Evolutionary conservation across 2,113 vertebrate genomes (phyloP).

Genomic region (Pelodiscus sinensis): DNA sequence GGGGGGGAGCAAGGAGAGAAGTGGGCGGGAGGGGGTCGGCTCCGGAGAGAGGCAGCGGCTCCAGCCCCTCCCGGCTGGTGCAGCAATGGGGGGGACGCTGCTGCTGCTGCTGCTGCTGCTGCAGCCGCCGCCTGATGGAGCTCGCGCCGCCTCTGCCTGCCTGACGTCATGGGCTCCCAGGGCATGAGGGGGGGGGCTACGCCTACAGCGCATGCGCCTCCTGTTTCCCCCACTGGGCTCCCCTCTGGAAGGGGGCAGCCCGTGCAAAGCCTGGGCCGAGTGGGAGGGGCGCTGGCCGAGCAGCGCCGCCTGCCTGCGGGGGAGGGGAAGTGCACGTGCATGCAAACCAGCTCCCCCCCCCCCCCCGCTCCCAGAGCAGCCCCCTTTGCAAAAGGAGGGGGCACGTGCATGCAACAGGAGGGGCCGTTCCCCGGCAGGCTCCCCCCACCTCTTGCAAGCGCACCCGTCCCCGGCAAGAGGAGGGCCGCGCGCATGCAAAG

Average conservation of each 20-base stretch:
- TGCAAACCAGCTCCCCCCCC: not conserved
- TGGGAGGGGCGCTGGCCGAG: too few relatives aligned
- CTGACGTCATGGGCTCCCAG: constrained; percentile 33
- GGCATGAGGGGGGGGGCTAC: not conserved
- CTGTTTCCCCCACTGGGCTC: not conserved
- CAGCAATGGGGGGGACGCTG: not conserved
- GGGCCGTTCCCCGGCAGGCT: not conserved
- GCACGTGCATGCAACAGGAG: not conserved
- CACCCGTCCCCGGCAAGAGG: not conserved
- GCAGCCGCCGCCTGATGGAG: not conserved
- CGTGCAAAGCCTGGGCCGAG: not conserved
- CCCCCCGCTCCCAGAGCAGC: too few relatives aligned
- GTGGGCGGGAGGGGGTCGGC: not conserved
- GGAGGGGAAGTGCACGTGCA: not conserved
- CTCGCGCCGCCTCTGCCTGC: constrained; percentile 7
- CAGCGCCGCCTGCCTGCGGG: too few relatives aligned
- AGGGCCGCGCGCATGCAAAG: not conserved
- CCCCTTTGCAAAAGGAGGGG: too few relatives aligned
- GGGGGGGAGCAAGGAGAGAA: not conserved
- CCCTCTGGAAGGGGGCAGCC: not conserved
- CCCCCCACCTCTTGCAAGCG: not conserved
- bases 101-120: not conserved
- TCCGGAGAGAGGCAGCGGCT: not conserved
- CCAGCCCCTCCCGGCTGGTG: not conserved
- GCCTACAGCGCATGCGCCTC: constrained; percentile 7